Percentiles rank a stretch among this genome's conserved stretches.
phyloP scores from a whole-genome alignment of 2,797 vertebrate genomes.

The Apodemus agrarius region DNA sequence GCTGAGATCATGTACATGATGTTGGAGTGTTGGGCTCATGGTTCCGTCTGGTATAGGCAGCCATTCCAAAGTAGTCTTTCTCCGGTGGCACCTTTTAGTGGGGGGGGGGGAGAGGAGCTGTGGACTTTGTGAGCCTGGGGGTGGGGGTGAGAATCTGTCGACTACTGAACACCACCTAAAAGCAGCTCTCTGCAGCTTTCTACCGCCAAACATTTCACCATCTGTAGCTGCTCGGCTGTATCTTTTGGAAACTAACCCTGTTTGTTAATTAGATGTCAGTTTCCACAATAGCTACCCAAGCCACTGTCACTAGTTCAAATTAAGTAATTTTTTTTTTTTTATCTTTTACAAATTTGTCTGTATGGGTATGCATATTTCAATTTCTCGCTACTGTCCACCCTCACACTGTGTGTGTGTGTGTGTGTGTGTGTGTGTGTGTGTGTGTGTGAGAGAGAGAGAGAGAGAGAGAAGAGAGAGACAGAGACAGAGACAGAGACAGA shows the following conservation, averaged over 20 bases:
- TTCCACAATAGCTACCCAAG: not conserved
- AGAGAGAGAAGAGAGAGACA: too few relatives aligned
- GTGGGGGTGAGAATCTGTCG: not conserved
- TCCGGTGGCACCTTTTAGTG: conserved; percentile 35
- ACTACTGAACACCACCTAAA: not conserved
- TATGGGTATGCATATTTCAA: not conserved
- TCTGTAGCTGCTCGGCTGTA: rapidly evolving
- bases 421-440: not conserved
- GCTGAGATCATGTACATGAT: not conserved
- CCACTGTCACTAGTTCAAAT: not conserved
- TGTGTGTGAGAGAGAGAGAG: too few relatives aligned
- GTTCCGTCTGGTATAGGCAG: not conserved
- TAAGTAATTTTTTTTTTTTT: not conserved
- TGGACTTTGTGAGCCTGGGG: not conserved
- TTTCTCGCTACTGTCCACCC: not conserved
- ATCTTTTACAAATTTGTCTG: not conserved
- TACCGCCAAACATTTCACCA: not conserved
- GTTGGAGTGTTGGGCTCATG: not conserved
- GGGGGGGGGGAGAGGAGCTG: not conserved
- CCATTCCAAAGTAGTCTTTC: not conserved
- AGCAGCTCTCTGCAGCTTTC: not conserved
- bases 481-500: too few relatives aligned
- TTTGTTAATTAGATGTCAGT: not conserved
- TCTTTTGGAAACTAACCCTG: not conserved
- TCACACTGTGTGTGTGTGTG: not conserved